Conservation (phyloP, 2,113 vertebrate genomes). For the Lepus timidus region DNA sequence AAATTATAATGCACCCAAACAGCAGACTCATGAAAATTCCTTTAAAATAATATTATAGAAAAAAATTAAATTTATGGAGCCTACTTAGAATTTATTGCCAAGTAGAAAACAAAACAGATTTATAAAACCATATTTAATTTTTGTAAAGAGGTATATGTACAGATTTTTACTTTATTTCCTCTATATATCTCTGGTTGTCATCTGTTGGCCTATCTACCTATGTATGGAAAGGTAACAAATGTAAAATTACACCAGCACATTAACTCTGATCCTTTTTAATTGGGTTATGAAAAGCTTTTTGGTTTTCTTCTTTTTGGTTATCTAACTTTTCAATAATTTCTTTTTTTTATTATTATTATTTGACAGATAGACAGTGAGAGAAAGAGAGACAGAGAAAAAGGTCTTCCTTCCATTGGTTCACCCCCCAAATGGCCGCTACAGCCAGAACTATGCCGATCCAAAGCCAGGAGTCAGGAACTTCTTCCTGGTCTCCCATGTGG, state of each 20-base stretch:
- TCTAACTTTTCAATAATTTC: constrained; percentile 10
- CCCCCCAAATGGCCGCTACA: too few relatives aligned
- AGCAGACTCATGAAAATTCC: background rate
- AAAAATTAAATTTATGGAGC: background rate
- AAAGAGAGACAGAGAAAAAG: too few relatives aligned
- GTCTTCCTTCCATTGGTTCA: too few relatives aligned
- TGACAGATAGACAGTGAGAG: too few relatives aligned
- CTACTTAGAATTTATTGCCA: background rate
- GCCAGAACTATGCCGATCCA: too few relatives aligned
- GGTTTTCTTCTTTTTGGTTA: constrained; percentile 19
- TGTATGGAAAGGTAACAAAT: background rate
- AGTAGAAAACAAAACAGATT: background rate
- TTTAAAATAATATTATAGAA: constrained; percentile 3
- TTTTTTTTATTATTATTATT: too few relatives aligned
- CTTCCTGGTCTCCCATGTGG: too few relatives aligned
- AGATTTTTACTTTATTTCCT: background rate
- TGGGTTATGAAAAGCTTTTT: background rate
- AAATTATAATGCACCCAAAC: background rate
- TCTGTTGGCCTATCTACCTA: background rate
- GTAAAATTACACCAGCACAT: constrained; percentile 23
- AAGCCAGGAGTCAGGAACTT: too few relatives aligned
- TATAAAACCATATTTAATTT: constrained; percentile 19
- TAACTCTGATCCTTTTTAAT: constrained; percentile 2
- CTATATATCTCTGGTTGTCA: background rate
- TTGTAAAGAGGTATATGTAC: background rate